Conservation (phyloP, 2,888 invertebrate genomes). For the Herminia tarsipennalis region DNA sequence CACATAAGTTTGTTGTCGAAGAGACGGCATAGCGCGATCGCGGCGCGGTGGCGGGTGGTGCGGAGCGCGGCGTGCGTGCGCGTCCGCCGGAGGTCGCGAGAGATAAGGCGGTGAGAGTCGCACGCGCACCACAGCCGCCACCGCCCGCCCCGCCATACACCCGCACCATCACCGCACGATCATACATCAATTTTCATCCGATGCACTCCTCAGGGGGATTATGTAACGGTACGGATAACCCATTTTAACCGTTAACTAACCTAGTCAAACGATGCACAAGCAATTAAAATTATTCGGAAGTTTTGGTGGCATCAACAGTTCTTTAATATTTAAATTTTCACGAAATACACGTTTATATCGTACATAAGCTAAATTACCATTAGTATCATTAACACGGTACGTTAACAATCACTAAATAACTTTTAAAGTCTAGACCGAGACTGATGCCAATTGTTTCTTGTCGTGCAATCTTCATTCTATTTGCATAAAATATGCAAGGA, state of each 20-base stretch:
- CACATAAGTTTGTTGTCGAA: slow-evolving; percentile 68
- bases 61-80: slow-evolving; percentile 76
- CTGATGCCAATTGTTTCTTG: slow-evolving; percentile 59
- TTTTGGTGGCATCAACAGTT: too few species aligned
- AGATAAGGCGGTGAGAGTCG: slow-evolving; percentile 85
- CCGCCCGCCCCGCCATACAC: slow-evolving; percentile 66
- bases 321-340: too few species aligned
- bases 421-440: slow-evolving; percentile 55
- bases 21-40: slow-evolving; percentile 76
- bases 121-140: slow-evolving; percentile 70
- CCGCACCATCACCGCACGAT: slow-evolving; percentile 70
- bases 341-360: not conserved
- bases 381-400: slow-evolving; percentile 16
- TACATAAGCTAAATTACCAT: not conserved
- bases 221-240: slow-evolving; percentile 78
- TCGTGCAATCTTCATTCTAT: slow-evolving; percentile 69
- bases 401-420: slow-evolving; percentile 33
- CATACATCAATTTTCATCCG: slow-evolving; percentile 76
- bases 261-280: slow-evolving; percentile 21
- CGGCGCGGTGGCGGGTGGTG: slow-evolving; percentile 58
- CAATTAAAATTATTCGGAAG: slow-evolving; percentile 11
- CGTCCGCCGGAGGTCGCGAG: slow-evolving; percentile 84
- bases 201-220: slow-evolving; percentile 73
- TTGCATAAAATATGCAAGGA: slow-evolving; percentile 76
- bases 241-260: slow-evolving; percentile 55